Evolutionary conservation across 2,113 vertebrate species (phyloP).

Genomic region (Crotalus helleri): DNA sequence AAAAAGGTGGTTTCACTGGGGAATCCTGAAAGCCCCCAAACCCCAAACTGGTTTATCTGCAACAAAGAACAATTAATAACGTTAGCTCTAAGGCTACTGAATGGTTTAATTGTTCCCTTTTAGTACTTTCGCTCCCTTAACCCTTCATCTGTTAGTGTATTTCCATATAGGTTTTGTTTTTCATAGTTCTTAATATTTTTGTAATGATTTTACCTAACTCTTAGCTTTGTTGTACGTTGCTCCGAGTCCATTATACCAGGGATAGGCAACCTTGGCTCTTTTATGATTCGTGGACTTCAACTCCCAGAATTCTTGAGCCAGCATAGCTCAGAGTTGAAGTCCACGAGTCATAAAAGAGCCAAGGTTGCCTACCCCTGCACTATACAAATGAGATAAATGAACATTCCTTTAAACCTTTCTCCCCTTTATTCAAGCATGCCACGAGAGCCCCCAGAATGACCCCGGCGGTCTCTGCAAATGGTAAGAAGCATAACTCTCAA

Average conservation of each 20-base stretch:
- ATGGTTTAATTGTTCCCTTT: constrained; percentile 1
- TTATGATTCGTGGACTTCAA: no score
- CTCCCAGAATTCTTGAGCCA: no score
- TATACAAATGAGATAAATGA: neutral
- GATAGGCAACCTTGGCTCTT: no score
- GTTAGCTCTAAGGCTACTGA: neutral
- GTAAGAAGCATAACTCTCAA: neutral
- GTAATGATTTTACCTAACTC: neutral
- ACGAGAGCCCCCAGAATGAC: neutral
- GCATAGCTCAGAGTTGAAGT: no score
- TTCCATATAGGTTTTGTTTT: no score
- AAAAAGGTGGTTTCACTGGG: neutral
- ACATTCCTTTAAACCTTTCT: neutral
- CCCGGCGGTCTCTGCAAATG: neutral
- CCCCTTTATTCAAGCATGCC: constrained; percentile 4
- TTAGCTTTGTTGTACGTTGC: neutral
- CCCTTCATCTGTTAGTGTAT: neutral
- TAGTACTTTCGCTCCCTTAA: neutral
- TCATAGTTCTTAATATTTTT: neutral
- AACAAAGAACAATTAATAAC: neutral
- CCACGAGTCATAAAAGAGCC: no score
- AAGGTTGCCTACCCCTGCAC: no score
- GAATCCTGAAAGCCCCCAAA: neutral
- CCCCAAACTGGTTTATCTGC: neutral
- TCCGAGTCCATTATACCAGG: neutral